phyloP scores from a whole-genome alignment of 2,888 invertebrate genomes.

The Serripes groenlandicus region DNA sequence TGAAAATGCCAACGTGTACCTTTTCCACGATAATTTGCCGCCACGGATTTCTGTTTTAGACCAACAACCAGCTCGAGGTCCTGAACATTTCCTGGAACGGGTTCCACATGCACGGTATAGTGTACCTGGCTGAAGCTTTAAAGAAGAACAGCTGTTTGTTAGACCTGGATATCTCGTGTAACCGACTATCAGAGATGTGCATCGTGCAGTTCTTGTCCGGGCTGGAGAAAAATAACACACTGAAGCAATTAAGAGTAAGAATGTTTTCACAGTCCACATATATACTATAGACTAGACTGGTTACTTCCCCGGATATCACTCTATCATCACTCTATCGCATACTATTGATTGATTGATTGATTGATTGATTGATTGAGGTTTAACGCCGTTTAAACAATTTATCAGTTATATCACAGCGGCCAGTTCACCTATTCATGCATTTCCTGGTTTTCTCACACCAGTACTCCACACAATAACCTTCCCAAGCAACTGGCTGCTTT shows the following conservation, averaged over 20 bases:
- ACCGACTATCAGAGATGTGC: slow-evolving; percentile 76
- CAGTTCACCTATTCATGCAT: too few species aligned
- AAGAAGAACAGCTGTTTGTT: slow-evolving; percentile 71
- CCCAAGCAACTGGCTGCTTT: too few species aligned
- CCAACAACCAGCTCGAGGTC: slow-evolving; percentile 73
- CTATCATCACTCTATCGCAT: too few species aligned
- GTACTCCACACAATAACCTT: too few species aligned
- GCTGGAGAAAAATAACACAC: slow-evolving; percentile 73
- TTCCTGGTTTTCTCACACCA: too few species aligned
- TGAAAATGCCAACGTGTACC: neutral
- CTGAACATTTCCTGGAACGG: slow-evolving; percentile 82
- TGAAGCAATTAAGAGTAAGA: slow-evolving; percentile 72
- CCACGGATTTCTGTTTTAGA: slow-evolving; percentile 48
- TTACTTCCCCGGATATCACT: too few species aligned
- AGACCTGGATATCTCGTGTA: slow-evolving; percentile 80
- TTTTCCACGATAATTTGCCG: neutral
- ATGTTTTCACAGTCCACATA: neutral
- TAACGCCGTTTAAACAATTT: too few species aligned
- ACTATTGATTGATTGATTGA: too few species aligned
- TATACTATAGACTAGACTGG: neutral
- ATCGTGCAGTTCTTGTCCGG: slow-evolving; percentile 76
- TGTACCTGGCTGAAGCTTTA: slow-evolving; percentile 71
- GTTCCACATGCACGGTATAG: slow-evolving; percentile 75
- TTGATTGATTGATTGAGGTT: too few species aligned
- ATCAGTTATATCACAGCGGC: too few species aligned